Evolutionary conservation across 2,113 vertebrate genomes (phyloP), one percentile per base, ranked within the genome.

Genomic region (Calidris pygmaea): DNA sequence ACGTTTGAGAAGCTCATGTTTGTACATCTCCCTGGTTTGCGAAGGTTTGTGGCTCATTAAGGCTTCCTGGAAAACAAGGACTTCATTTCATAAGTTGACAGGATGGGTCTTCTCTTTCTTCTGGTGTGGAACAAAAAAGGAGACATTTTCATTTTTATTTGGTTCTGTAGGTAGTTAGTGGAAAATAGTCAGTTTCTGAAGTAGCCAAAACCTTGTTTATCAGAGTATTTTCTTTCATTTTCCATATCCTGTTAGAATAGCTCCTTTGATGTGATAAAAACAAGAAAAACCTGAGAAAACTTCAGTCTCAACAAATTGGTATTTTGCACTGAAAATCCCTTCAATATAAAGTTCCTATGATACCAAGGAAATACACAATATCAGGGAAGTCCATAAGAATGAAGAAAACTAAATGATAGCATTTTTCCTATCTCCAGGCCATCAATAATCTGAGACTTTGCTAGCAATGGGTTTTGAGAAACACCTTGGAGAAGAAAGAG

Each of bases 161-260:
- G 14, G n/a, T 77, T 74, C 91, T 90, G 4, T 62, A 62, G 34
- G 55, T 56, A 83, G 39, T 8, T 81, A 75, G 67, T 71, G 14
- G 47, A 65, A 87, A 96, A 73, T 8, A 67, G 30, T 1, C 59
- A 37, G 19, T 67, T 83, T 84, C 59, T 73, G 75, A 90, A 94
- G 62, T 55, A 91, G 20, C 30, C 52, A 74, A 82, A 66, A 78
- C 16, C 17, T 93, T 89, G 34, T 94, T 95, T 89, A 72, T 85
- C 37, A 39, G 41, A 93, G 70, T 18, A 65, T 79, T 91, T 96
- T 83, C 80, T 87, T 95, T 93, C 56, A n/a, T 90, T 87, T 93
- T 78, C 35, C 53, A 71, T 18, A 84, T 75, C 22, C 41, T 16
- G 18, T 13, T 76, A 77, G 59, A 82, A 72, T 14, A 91, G 21